phyloP scores from a whole-genome alignment of 2,888 invertebrate species.

The Acleris emargana region DNA sequence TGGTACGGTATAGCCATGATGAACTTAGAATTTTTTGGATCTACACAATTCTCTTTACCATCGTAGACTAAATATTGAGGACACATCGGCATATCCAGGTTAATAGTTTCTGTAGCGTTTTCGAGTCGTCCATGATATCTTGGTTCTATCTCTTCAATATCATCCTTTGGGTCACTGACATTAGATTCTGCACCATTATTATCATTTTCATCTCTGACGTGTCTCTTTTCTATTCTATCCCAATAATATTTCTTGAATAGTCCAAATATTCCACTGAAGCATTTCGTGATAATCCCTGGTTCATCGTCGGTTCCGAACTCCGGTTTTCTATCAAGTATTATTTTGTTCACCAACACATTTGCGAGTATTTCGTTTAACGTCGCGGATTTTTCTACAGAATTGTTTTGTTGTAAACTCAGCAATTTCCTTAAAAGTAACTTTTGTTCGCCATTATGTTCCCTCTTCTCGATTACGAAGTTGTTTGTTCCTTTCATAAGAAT shows the following conservation, averaged over 20 bases:
- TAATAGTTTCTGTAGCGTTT: conserved; percentile 32
- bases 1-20: conserved; percentile 66
- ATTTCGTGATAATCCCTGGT: conserved; percentile 49
- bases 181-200: conserved; percentile 40
- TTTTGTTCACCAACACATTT: conserved; percentile 65
- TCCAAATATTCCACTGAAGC: conserved; percentile 56
- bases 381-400: conserved; percentile 50
- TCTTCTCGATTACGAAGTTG: conserved; percentile 51
- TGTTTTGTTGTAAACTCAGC: conserved; percentile 57
- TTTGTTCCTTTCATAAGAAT: conserved; percentile 56
- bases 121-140: conserved; percentile 55
- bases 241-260: conserved; percentile 59
- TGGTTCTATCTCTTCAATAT: conserved; percentile 68
- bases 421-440: conserved; percentile 67
- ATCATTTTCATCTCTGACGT: conserved; percentile 21
- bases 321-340: conserved; percentile 52
- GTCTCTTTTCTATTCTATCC: conserved; percentile 44
- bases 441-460: conserved; percentile 55
- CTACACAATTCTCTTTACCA: conserved; percentile 54
- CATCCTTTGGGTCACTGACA: conserved; percentile 55
- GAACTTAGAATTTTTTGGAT: conserved; percentile 52
- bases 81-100: conserved; percentile 44
- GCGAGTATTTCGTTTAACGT: conserved; percentile 74
- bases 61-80: conserved; percentile 53
- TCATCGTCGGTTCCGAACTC: conserved; percentile 42